These are phyloP conservation scores for Octopus bimaculoides DNA, from an alignment of 1,140 invertebrate genomes.

Conservation along the genomic window DNA sequence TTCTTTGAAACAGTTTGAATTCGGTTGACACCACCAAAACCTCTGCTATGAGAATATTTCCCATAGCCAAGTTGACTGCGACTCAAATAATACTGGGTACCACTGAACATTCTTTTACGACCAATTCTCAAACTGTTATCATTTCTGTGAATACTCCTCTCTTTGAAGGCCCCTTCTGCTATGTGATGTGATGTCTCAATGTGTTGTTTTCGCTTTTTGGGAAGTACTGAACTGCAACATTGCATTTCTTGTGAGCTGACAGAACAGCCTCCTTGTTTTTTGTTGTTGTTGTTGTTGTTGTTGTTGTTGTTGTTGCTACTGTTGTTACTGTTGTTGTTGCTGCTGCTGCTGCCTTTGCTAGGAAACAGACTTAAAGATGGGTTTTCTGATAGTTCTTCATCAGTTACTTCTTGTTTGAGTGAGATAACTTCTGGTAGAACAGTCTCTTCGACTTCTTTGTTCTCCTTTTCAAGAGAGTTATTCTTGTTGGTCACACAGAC, in stretches of 20 bases:
- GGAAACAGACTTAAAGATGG: not conserved
- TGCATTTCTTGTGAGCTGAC: constrained; percentile 40
- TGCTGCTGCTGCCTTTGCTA: not conserved
- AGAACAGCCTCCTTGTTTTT: not conserved
- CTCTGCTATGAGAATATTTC: not conserved
- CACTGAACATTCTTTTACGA: not conserved
- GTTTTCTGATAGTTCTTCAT: not conserved
- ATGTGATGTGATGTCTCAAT: constrained; percentile 47
- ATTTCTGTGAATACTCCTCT: not conserved
- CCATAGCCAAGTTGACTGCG: not conserved
- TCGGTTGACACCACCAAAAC: not conserved
- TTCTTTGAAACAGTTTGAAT: not conserved
- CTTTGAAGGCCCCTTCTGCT: not conserved
- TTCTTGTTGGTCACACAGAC: not conserved
- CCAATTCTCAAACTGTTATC: not conserved
- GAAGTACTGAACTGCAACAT: constrained; percentile 45
- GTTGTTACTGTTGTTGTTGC: not conserved
- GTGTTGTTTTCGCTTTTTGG: constrained; percentile 51
- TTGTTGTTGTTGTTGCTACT: not conserved
- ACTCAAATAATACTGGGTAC: not conserved
- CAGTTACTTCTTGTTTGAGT: not conserved
- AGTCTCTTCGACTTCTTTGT: not conserved
- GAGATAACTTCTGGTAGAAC: too few species aligned
- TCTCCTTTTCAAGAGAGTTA: not conserved
- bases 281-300: not conserved